Evolutionary conservation across 2,888 invertebrate species (phyloP).

Genomic region (Scaptodrosophila latifasciaeformis): DNA sequence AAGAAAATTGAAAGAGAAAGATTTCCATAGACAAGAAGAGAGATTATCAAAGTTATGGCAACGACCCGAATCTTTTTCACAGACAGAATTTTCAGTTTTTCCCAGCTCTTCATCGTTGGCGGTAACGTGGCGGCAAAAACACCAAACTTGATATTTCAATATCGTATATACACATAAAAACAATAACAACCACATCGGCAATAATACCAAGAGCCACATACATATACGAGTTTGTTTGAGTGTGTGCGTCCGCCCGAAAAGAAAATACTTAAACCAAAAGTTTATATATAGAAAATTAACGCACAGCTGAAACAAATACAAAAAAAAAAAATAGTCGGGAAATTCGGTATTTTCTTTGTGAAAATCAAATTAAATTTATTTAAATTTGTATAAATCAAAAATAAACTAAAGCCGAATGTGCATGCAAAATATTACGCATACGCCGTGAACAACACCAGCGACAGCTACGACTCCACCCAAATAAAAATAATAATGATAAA

Average conservation of each 20-base stretch:
- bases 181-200: constrained; percentile 15
- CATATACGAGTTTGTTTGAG: constrained; percentile 27
- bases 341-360: constrained; percentile 17
- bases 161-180: constrained; percentile 13
- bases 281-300: constrained; percentile 73
- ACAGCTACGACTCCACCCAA: constrained; percentile 62
- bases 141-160: constrained; percentile 33
- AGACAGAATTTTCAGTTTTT: constrained; percentile 50
- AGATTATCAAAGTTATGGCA: too few relatives aligned
- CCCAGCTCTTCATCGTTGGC: constrained; percentile 68
- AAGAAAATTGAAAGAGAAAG: too few relatives aligned
- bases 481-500: constrained; percentile 17
- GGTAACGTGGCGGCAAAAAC: constrained; percentile 43
- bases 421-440: constrained; percentile 42
- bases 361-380: constrained; percentile 16
- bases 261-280: constrained; percentile 41
- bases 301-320: constrained; percentile 65
- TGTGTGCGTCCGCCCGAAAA: constrained; percentile 46
- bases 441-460: constrained; percentile 41
- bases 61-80: constrained; percentile 7
- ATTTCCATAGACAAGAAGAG: too few relatives aligned
- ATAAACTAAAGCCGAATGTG: constrained; percentile 22
- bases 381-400: constrained; percentile 11
- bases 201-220: constrained; percentile 6
- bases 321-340: constrained; percentile 27